Evolutionary conservation across 2,888 invertebrate species (phyloP), one percentile per base, ranked within the genome.

Genomic region (Tenthredo notha): DNA sequence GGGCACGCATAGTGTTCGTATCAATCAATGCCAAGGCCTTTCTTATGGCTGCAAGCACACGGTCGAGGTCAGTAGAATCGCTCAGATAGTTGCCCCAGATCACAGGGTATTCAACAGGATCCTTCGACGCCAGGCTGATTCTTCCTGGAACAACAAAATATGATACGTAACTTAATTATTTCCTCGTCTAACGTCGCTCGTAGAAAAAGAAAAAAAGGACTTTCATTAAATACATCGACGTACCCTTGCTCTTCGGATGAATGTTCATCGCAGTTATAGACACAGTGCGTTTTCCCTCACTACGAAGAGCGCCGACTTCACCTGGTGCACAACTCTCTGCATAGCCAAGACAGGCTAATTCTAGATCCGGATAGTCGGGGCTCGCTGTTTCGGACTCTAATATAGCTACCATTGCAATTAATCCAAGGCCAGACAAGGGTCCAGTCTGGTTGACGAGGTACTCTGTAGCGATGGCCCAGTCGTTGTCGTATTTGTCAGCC

Each of bases 1-100:
- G 85, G 5, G 86, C 85, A 37, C 47, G 75, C 88, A 92, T 86
- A n/a, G 94, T 94, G 21, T 94, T 94, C 15, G 95, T 94, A 87
- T 95, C 95, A 0, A 94, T 94, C 5, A 96, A 92, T 50, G 92
- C 93, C 84, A 95, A 94, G 9, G 95, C 95, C 0, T 95, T 94
- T 85, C 94, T 94, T 4, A 96, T 93, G 0, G 95, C 96, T n/a
- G 96, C 87, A 0, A 95, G 95, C n/a, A n/a, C n/a, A n/a, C n/a
- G n/a, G 10, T 95, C 93, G 1, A 95, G 90, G 88, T 98, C 97
- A 85, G 95, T 94, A 0, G 95, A 95, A 21, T 96, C 95, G 0
- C 94, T 93, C 88, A 97, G 94, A 93, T 98, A 98, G 93, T 97
- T 97, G 0, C 97, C 96, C 90, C 96, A 95, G 93, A 98, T 96